phyloP scores from a whole-genome alignment of 2,797 vertebrate species.

The Limnodromus scolopaceus region DNA sequence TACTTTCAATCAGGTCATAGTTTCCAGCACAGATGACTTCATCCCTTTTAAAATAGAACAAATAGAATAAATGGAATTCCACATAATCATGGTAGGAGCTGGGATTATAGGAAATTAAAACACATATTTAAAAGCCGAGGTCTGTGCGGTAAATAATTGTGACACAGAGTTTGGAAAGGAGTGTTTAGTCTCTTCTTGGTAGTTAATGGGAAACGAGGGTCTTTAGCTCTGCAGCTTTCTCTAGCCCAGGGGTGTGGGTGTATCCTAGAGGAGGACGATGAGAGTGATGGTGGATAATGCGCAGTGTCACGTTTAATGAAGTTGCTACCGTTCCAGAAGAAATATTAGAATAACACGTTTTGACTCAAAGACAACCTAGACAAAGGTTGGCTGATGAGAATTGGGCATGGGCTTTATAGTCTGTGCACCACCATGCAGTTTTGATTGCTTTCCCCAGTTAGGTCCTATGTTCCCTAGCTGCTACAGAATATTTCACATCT shows the following conservation, averaged over 20 bases:
- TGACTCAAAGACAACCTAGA: background rate
- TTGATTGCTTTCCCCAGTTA: background rate
- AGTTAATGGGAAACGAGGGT: background rate
- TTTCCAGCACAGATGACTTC: constrained; percentile 80
- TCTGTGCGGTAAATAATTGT: constrained; percentile 44
- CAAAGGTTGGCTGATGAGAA: accelerated
- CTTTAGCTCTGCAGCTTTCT: constrained; percentile 2
- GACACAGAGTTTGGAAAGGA: constrained; percentile 42
- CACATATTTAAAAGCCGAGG: constrained; percentile 58
- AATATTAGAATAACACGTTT: background rate
- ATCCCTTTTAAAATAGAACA: constrained; percentile 78
- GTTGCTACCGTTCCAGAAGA: background rate
- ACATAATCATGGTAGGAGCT: constrained; percentile 66
- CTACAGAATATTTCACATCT: constrained; percentile 38
- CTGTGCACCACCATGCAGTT: background rate
- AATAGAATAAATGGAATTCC: constrained; percentile 80
- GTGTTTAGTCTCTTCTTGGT: constrained; percentile 23
- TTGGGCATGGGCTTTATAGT: background rate
- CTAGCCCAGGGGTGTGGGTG: background rate
- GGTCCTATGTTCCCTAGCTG: constrained; percentile 10
- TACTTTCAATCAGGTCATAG: constrained; percentile 76
- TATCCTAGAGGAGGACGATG: constrained; percentile 21
- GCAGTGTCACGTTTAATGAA: background rate
- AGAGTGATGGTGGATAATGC: constrained; percentile 15
- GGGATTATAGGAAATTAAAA: constrained; percentile 77